phyloP scores from a whole-genome alignment of 2,888 invertebrate species.

The Papilio gigon region DNA sequence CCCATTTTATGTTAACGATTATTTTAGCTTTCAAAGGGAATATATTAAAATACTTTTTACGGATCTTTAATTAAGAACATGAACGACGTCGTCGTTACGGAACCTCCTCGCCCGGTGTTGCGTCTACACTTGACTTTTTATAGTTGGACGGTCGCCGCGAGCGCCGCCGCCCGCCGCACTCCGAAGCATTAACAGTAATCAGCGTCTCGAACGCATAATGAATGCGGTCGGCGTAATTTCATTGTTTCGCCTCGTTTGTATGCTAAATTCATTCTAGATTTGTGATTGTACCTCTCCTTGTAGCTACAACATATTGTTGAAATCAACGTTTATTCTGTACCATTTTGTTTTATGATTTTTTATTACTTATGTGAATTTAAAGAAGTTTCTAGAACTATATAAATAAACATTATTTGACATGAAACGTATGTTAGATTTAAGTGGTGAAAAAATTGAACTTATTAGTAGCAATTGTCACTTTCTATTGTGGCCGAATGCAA shows the following conservation, averaged over 20 bases:
- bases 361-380: too few species aligned
- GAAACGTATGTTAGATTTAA: background rate
- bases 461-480: background rate
- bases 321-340: conserved; percentile 28
- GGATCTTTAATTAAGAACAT: too few species aligned
- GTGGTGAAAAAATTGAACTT: background rate
- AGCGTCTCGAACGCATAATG: conserved; percentile 54
- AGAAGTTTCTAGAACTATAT: background rate
- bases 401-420: background rate
- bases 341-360: background rate
- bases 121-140: conserved; percentile 28
- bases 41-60: too few species aligned
- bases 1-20: too few species aligned
- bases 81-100: background rate
- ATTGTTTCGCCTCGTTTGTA: conserved; percentile 61
- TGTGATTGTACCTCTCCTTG: conserved; percentile 49
- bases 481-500: too few species aligned
- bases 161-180: conserved; percentile 34
- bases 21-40: too few species aligned
- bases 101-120: background rate
- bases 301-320: conserved; percentile 42
- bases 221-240: conserved; percentile 54
- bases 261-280: conserved; percentile 62
- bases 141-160: conserved; percentile 23
- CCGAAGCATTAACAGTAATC: conserved; percentile 47